Conservation (phyloP, 2,797 vertebrate genomes). For the Martes flavigula region DNA sequence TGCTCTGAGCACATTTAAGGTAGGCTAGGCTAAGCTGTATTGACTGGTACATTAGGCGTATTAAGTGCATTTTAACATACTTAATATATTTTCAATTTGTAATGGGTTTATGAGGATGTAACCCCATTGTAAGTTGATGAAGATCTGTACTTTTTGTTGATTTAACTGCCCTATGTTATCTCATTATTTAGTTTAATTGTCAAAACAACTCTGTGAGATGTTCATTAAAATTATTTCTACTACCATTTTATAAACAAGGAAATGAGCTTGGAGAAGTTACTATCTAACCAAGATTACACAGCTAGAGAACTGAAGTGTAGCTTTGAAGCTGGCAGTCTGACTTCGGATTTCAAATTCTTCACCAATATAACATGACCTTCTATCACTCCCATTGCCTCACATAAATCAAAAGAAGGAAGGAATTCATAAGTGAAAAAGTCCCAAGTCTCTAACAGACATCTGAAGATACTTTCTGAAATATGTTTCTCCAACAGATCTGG, state of each 20-base stretch:
- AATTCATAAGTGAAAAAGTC: background rate
- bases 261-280: background rate
- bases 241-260: background rate
- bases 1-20: background rate
- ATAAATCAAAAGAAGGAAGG: background rate
- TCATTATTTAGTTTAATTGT: background rate
- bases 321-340: background rate
- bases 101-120: background rate
- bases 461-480: background rate
- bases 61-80: background rate
- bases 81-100: background rate
- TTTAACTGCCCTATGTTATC: background rate
- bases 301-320: background rate
- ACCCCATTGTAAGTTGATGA: background rate
- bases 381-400: background rate
- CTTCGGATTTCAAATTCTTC: background rate
- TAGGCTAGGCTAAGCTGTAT: background rate
- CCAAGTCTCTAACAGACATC: background rate
- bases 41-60: background rate
- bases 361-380: background rate
- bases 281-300: background rate
- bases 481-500: background rate
- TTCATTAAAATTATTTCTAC: background rate
- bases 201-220: background rate
- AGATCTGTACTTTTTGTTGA: background rate